Conservation (phyloP, 2,113 vertebrate species). For the Okapia johnstoni region DNA sequence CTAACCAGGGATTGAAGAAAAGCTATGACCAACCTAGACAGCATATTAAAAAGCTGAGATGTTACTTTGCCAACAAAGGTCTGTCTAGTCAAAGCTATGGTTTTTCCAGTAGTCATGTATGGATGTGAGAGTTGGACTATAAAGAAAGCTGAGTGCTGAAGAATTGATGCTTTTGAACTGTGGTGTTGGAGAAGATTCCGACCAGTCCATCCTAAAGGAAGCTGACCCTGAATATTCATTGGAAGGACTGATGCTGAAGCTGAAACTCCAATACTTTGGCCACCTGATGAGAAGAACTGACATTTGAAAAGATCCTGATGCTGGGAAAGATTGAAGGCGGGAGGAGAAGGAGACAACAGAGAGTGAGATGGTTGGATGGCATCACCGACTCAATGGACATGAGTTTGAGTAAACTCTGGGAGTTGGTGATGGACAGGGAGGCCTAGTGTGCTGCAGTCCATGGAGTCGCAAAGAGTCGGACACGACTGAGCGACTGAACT, state of each 20-base stretch:
- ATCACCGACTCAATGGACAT: not conserved
- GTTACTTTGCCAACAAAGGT: not conserved
- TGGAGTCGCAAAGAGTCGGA: not conserved
- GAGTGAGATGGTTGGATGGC: not conserved
- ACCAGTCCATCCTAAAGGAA: not conserved
- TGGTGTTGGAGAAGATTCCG: not conserved
- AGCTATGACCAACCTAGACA: not conserved
- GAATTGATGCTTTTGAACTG: not conserved
- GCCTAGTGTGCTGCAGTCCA: not conserved
- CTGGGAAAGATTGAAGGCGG: not conserved
- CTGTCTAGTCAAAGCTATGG: fast-evolving
- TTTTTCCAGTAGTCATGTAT: not conserved
- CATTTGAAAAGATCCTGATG: not conserved
- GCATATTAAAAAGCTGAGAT: not conserved
- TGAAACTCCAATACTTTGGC: not conserved
- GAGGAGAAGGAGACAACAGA: not conserved
- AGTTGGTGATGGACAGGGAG: not conserved
- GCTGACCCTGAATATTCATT: not conserved
- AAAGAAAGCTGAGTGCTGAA: not conserved
- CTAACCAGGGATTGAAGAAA: not conserved
- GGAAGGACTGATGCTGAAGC: not conserved
- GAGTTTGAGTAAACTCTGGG: not conserved
- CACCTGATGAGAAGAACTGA: not conserved
- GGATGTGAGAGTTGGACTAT: not conserved
- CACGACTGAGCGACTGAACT: fast-evolving